Conservation (phyloP, 2,888 invertebrate species). For the Baccha elongata region DNA sequence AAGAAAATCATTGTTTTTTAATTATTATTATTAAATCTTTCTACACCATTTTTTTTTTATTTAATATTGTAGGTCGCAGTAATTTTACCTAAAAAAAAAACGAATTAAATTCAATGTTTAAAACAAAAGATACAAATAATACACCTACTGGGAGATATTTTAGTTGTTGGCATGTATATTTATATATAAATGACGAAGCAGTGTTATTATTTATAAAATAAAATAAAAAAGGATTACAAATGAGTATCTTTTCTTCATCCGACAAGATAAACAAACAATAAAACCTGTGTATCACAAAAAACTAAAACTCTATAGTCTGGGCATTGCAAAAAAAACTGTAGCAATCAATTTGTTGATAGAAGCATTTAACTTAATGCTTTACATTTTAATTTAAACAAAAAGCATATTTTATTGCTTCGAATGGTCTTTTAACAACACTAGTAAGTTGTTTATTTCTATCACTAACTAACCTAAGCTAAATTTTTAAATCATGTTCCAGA, state of each 20-base stretch:
- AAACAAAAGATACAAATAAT: constrained; percentile 8
- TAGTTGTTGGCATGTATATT: constrained; percentile 51
- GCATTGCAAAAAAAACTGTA: not conserved
- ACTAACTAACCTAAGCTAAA: not conserved
- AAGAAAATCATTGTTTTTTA: constrained; percentile 25
- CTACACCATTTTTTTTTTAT: constrained; percentile 3
- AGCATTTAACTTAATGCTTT: not conserved
- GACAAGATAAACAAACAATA: constrained; percentile 19
- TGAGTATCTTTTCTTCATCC: constrained; percentile 12
- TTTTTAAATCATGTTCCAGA: not conserved
- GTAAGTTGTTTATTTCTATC: constrained; percentile 5
- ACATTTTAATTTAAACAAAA: not conserved
- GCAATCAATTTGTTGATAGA: not conserved
- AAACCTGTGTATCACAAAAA: not conserved
- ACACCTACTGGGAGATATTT: constrained; percentile 35
- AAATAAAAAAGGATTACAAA: constrained; percentile 34
- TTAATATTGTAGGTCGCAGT: constrained; percentile 20
- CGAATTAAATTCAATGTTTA: constrained; percentile 51
- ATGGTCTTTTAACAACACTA: not conserved
- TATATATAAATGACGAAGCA: constrained; percentile 58
- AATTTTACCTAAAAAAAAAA: constrained; percentile 49
- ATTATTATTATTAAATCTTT: constrained; percentile 19
- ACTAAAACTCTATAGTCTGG: constrained; percentile 1
- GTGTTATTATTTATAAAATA: constrained; percentile 62
- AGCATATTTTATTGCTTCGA: constrained; percentile 4